Evolutionary conservation across 37 sponge, comb jelly and placozoan species (phyloP).

Genomic region (Bolinopsis microptera): DNA sequence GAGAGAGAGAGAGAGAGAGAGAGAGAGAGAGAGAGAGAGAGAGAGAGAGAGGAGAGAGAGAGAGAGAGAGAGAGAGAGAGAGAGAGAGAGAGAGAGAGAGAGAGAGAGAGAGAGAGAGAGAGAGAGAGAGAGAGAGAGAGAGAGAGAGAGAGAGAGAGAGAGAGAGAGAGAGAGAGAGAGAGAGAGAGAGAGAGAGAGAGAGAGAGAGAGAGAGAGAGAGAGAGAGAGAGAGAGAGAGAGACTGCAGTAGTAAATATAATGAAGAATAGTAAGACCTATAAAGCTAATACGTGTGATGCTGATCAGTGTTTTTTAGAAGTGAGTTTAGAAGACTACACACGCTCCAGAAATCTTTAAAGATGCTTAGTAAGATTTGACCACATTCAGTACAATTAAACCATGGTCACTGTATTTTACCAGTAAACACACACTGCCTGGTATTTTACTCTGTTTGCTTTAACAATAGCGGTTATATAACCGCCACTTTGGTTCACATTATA

Average conservation of each 20-base stretch:
- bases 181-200: not conserved
- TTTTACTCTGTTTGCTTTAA: no score
- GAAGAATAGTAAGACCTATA: no score
- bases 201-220: not conserved
- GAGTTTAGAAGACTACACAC: no score
- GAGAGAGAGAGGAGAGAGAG: not conserved
- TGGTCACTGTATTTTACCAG: no score
- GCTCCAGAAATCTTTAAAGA: no score
- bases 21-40: not conserved
- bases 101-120: not conserved
- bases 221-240: conserved; percentile 4
- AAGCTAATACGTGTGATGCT: no score
- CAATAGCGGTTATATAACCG: no score
- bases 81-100: not conserved
- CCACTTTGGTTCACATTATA: no score
- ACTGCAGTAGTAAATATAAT: not conserved
- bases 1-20: not conserved
- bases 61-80: not conserved
- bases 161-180: conserved; percentile 23
- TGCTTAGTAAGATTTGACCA: no score
- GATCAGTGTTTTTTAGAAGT: no score
- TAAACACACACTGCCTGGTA: no score
- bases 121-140: conserved; percentile 13
- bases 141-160: conserved; percentile 23
- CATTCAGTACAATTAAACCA: no score